These are phyloP conservation scores for Odocoileus hemionus DNA, from an alignment of 2,113 vertebrate species.

Conservation along the genomic window DNA sequence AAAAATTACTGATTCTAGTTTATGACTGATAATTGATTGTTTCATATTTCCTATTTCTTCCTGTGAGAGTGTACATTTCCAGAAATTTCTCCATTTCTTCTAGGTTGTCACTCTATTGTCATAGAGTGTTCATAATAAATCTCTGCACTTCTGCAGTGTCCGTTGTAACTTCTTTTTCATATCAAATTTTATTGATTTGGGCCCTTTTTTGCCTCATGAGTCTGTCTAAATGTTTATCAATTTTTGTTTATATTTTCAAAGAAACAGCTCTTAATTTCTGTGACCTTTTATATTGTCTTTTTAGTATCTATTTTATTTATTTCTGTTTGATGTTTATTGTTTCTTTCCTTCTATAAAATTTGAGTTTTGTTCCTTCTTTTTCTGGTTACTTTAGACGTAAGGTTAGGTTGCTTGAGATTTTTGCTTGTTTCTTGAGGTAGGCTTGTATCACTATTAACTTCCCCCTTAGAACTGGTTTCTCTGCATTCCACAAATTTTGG, in stretches of 20 bases:
- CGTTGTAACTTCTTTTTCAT: background rate
- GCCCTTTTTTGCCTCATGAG: background rate
- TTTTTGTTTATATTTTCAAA: background rate
- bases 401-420: background rate
- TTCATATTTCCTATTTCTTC: background rate
- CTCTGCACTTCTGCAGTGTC: background rate
- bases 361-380: background rate
- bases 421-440: background rate
- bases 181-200: background rate
- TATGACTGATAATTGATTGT: background rate
- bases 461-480: background rate
- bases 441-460: background rate
- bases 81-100: background rate
- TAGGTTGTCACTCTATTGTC: background rate
- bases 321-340: background rate
- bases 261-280: background rate
- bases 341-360: background rate
- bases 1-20: background rate
- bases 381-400: background rate
- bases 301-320: background rate
- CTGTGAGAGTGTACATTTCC: background rate
- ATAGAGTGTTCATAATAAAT: background rate
- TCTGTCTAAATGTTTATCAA: background rate
- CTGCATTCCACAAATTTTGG: background rate
- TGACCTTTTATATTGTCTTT: background rate